A percentile compares a stretch with the other conserved stretches of the same genome.
phyloP scores from a whole-genome alignment of 2,797 vertebrate genomes.

The Rachycentron canadum region DNA sequence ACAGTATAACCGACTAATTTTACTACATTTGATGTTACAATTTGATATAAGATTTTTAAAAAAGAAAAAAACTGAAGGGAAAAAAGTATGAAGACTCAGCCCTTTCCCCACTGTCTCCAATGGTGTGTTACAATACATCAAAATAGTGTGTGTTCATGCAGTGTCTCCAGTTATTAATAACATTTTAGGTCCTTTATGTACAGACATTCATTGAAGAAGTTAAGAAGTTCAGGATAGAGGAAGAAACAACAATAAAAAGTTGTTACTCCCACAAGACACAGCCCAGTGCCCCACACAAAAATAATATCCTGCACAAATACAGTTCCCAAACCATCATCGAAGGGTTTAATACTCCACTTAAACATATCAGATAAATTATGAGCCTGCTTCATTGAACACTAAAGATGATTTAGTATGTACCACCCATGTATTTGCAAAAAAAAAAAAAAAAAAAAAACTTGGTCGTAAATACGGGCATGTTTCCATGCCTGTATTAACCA shows the following conservation, averaged over 20 bases:
- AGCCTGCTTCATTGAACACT: slow-evolving; percentile 1
- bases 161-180: not conserved
- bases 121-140: not conserved
- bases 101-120: not conserved
- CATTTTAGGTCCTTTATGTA: not conserved
- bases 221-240: not conserved
- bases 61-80: not conserved
- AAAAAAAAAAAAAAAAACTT: no score
- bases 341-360: not conserved
- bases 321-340: slow-evolving; percentile 25
- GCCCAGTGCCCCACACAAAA: not conserved
- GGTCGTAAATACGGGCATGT: not conserved
- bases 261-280: slow-evolving; percentile 6
- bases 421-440: not conserved
- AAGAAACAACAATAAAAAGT: not conserved
- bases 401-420: slow-evolving; percentile 13
- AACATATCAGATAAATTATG: slow-evolving; percentile 19
- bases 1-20: not conserved
- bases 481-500: slow-evolving; percentile 3
- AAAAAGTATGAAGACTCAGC: not conserved
- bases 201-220: not conserved
- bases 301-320: slow-evolving; percentile 1
- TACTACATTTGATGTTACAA: not conserved
- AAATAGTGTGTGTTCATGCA: not conserved
- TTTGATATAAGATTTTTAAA: not conserved